Percentiles rank a stretch among this genome's conserved stretches.
Evolutionary conservation across 1,140 invertebrate species (phyloP).

Genomic region (Atta colombica): DNA sequence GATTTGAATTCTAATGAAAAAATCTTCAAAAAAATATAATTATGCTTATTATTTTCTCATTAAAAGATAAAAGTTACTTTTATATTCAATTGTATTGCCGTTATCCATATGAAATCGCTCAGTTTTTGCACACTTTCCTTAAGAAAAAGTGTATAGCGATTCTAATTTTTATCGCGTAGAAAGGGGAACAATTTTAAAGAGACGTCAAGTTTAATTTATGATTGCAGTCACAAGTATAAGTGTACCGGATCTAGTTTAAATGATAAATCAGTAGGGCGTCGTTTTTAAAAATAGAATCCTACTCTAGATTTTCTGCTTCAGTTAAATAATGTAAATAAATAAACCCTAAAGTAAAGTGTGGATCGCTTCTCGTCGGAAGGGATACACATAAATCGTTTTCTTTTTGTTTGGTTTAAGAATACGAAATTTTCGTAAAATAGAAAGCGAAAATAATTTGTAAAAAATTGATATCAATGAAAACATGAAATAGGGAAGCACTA

Average conservation of each 20-base stretch:
- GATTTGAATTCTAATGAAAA: not conserved
- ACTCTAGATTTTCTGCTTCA: not conserved
- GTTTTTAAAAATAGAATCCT: not conserved
- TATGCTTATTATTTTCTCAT: not conserved
- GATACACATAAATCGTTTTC: slow-evolving; percentile 3
- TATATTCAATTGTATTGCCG: not conserved
- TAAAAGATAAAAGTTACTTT: not conserved
- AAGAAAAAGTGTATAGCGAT: not conserved
- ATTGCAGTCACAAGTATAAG: not conserved
- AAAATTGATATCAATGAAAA: not conserved
- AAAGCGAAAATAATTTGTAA: slow-evolving; percentile 17
- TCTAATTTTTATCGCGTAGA: not conserved
- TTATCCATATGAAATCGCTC: not conserved
- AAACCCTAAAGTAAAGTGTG: no score
- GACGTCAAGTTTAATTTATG: not conserved
- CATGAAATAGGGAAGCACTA: no score
- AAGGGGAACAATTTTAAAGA: not conserved
- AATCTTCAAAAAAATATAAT: not conserved
- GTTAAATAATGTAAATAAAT: not conserved
- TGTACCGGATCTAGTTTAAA: not conserved
- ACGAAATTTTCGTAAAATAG: not conserved
- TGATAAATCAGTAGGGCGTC: not conserved
- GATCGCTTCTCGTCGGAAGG: not conserved
- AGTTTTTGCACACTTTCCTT: not conserved
- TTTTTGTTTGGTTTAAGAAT: not conserved